Percentiles rank a stretch among this genome's conserved stretches.
phyloP scores from a whole-genome alignment of 1,140 invertebrate species.

The Penaeus indicus region DNA sequence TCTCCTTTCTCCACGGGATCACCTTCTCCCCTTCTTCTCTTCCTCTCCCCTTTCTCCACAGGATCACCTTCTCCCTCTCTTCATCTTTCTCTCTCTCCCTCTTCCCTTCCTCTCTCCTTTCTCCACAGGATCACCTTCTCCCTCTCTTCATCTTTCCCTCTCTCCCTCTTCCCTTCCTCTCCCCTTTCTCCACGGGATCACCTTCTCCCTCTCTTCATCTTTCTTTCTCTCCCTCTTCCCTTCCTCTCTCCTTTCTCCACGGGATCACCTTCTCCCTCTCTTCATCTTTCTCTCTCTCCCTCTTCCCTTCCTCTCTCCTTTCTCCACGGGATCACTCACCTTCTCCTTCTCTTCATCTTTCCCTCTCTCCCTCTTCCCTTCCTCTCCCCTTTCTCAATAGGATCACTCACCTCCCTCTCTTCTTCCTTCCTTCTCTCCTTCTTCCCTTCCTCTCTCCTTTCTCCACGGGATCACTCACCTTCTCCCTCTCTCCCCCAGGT shows the following conservation, averaged over 20 bases:
- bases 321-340: background rate
- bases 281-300: background rate
- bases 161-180: background rate
- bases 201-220: background rate
- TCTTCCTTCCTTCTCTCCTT: background rate
- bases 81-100: background rate
- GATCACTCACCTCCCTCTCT: background rate
- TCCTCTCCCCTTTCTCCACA: too few species aligned
- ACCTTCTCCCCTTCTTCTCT: too few species aligned
- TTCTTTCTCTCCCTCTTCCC: background rate
- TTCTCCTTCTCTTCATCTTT: background rate
- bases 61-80: background rate
- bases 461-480: background rate
- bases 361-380: constrained; percentile 6
- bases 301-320: background rate
- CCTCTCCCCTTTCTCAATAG: background rate
- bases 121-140: background rate
- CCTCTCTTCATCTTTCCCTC: too few species aligned
- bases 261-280: constrained; percentile 69
- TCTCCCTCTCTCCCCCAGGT: constrained; percentile 39
- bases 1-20: background rate
- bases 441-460: background rate
- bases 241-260: background rate
- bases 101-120: background rate
- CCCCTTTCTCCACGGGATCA: too few species aligned